A percentile compares a stretch with the other conserved stretches of the same genome.
These are phyloP conservation scores for Parnassius apollo DNA, from an alignment of 2,888 invertebrate species.

Conservation along the genomic window DNA sequence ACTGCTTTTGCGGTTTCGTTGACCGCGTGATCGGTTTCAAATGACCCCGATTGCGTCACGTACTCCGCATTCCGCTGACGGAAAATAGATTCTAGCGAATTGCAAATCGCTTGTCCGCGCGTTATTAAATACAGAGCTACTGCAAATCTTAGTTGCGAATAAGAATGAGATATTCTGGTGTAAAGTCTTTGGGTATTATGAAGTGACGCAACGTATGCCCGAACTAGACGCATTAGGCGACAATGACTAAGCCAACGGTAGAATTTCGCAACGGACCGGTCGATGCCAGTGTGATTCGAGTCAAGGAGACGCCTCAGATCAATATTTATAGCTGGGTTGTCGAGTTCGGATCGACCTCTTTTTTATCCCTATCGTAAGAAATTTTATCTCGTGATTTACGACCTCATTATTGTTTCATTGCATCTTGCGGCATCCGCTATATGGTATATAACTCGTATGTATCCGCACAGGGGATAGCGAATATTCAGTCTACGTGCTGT, in stretches of 20 bases:
- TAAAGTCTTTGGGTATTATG: conserved; percentile 27
- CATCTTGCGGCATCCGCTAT: conserved; percentile 21
- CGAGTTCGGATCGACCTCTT: conserved; percentile 53
- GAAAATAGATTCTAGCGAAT: conserved; percentile 49
- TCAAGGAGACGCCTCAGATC: conserved; percentile 64
- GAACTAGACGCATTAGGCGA: conserved; percentile 61
- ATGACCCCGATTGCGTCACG: conserved; percentile 69
- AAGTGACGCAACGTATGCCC: conserved; percentile 33
- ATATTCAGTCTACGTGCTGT: conserved; percentile 20
- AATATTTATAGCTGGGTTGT: conserved; percentile 59
- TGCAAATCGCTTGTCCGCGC: neutral
- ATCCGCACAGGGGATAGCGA: conserved; percentile 23
- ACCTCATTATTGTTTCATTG: conserved; percentile 33
- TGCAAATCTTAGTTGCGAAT: neutral
- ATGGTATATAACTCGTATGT: conserved; percentile 15
- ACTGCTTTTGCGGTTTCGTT: conserved; percentile 63
- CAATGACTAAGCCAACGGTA: conserved; percentile 68
- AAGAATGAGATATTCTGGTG: conserved; percentile 35
- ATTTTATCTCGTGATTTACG: conserved; percentile 38
- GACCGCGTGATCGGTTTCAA: conserved; percentile 68
- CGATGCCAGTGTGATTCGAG: conserved; percentile 61
- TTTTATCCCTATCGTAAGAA: conserved; percentile 49
- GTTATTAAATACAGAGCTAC: neutral
- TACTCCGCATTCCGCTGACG: conserved; percentile 65
- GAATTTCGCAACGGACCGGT: conserved; percentile 63